phyloP scores from a whole-genome alignment of 2,888 invertebrate genomes.

The Caenorhabditis sp. region DNA sequence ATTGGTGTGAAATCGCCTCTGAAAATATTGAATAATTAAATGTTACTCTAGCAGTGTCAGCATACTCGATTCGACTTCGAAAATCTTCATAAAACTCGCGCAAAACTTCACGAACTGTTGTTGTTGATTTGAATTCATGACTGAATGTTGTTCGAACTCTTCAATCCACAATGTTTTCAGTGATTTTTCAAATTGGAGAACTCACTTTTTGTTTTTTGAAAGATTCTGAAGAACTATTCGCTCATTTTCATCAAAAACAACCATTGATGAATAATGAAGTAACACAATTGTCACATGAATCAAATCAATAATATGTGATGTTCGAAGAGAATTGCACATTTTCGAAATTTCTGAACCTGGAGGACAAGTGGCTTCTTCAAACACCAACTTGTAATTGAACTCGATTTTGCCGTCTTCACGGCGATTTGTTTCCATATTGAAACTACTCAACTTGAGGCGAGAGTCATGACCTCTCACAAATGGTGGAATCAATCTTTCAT shows the following conservation, averaged over 20 bases:
- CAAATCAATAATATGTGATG: constrained; percentile 1
- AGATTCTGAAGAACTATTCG: neutral
- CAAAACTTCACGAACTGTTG: constrained; percentile 2
- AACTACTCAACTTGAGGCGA: neutral
- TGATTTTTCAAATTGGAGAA: neutral
- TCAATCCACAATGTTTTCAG: neutral
- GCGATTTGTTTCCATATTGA: neutral
- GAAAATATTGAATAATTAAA: neutral
- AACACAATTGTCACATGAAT: neutral
- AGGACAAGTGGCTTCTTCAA: neutral
- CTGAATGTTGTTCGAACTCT: constrained; percentile 4
- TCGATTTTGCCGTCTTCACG: neutral
- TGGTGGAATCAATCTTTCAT: neutral
- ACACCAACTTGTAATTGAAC: neutral
- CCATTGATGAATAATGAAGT: neutral
- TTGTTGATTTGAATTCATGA: constrained; percentile 6
- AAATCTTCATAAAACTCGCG: constrained; percentile 3
- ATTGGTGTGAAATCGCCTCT: neutral
- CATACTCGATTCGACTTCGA: neutral
- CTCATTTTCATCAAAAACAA: constrained; percentile 1
- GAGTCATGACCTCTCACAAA: neutral
- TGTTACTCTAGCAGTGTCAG: too few relatives aligned
- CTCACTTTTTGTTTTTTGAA: neutral
- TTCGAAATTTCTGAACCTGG: too few relatives aligned
- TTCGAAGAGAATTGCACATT: neutral